Evolutionary conservation across 2,113 vertebrate genomes (phyloP).

Genomic region (Phasianus colchicus): DNA sequence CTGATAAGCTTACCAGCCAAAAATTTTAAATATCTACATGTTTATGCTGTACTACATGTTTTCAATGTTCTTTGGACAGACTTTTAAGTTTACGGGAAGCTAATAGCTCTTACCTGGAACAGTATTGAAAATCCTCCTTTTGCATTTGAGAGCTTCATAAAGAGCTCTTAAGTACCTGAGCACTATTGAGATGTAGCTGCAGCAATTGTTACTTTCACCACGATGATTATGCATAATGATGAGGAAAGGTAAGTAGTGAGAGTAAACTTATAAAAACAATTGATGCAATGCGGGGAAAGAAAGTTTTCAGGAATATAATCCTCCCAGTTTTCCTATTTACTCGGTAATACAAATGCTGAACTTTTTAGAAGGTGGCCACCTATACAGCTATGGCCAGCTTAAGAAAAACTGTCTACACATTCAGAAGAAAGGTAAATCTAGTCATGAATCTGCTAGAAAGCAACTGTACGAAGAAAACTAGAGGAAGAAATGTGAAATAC

Average conservation of each 20-base stretch:
- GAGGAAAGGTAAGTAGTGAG: background rate
- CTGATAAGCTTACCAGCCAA: background rate
- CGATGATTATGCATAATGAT: background rate
- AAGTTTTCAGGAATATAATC: background rate
- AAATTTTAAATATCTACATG: background rate
- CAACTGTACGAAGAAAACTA: background rate
- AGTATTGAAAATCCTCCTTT: background rate
- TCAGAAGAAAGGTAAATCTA: background rate
- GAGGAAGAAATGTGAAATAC: too few species aligned
- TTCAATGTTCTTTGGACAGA: background rate
- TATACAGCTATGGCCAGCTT: background rate
- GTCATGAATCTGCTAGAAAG: background rate
- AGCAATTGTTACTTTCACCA: background rate
- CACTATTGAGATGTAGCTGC: background rate
- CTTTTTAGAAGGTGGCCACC: background rate
- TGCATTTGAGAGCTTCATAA: background rate
- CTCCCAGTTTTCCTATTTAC: background rate
- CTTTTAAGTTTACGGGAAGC: background rate
- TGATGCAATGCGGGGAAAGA: background rate
- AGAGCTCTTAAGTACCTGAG: background rate
- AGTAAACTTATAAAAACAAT: background rate
- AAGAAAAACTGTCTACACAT: background rate
- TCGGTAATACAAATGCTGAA: background rate
- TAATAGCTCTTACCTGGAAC: background rate
- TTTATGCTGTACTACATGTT: accelerated